A percentile compares a stretch with the other conserved stretches of the same genome.
Evolutionary conservation across 2,113 vertebrate species (phyloP).

Genomic region (Vireo altiloquus): DNA sequence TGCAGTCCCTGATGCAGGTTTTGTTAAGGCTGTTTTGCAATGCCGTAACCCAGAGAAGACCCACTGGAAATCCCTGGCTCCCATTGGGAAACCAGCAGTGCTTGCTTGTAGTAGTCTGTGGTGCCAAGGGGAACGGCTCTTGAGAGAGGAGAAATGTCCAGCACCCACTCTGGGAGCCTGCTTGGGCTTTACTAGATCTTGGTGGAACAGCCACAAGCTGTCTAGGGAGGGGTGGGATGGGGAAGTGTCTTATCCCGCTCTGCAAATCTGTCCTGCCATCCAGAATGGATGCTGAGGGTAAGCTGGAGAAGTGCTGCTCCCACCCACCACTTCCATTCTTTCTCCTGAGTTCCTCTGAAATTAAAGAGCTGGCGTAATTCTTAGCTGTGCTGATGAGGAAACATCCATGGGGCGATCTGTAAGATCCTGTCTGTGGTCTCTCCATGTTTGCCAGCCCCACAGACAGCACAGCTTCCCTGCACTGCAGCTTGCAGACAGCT

Average conservation of each 20-base stretch:
- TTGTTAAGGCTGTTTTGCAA: not conserved
- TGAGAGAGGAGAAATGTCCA: not conserved
- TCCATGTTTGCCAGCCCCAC: not conserved
- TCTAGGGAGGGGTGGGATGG: rapidly evolving
- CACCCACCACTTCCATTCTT: not conserved
- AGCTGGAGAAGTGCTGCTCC: not conserved
- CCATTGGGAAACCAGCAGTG: not conserved
- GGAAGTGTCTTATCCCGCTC: rapidly evolving
- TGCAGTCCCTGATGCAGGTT: not conserved
- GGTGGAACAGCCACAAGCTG: not conserved
- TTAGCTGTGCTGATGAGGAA: not conserved
- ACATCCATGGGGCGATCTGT: rapidly evolving
- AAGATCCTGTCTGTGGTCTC: not conserved
- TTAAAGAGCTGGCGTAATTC: not conserved
- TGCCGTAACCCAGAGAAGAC: rapidly evolving
- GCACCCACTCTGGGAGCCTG: not conserved
- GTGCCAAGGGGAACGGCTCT: not conserved
- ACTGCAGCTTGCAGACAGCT: not conserved
- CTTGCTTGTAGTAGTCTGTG: not conserved
- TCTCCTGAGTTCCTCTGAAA: not conserved
- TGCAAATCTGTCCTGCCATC: not conserved
- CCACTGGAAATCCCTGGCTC: not conserved
- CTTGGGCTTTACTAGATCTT: not conserved
- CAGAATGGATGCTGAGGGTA: not conserved
- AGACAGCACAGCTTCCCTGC: not conserved